Conservation (phyloP, 1,140 invertebrate species). For the Psilanteris sp. region DNA sequence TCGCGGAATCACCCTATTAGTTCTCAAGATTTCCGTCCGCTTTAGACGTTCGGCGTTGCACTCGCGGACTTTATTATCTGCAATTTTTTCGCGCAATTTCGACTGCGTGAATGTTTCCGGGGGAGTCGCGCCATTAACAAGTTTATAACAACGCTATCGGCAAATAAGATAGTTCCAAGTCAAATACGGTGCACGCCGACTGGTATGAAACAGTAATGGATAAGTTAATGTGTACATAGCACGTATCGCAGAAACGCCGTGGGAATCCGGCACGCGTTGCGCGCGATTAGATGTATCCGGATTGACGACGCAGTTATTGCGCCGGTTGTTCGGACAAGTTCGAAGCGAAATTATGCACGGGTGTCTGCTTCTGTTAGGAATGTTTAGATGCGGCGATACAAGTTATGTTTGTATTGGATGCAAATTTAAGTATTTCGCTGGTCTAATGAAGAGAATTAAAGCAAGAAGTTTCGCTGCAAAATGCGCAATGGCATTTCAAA, state of each 20-base stretch:
- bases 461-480: too few relatives aligned
- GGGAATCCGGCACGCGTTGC: conserved; percentile 50
- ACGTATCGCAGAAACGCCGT: conserved; percentile 49
- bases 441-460: too few relatives aligned
- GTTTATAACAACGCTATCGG: conserved; percentile 39
- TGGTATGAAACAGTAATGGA: conserved; percentile 43
- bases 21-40: too few relatives aligned
- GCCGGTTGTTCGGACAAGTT: conserved; percentile 50
- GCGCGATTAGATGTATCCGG: conserved; percentile 48
- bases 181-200: conserved; percentile 38
- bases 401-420: conserved; percentile 3
- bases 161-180: conserved; percentile 46
- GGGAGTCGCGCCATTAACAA: conserved; percentile 21
- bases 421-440: too few relatives aligned
- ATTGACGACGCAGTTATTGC: conserved; percentile 48
- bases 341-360: conserved; percentile 30
- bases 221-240: conserved; percentile 49
- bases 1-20: too few relatives aligned
- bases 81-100: conserved; percentile 19
- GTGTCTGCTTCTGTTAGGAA: conserved; percentile 21
- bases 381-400: conserved; percentile 26
- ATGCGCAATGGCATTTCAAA: too few relatives aligned
- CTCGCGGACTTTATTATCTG: too few relatives aligned
- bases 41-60: too few relatives aligned
- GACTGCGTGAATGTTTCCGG: conserved; percentile 8